Conservation (phyloP, 2,113 vertebrate genomes). For the Mormyrus lacerda region DNA sequence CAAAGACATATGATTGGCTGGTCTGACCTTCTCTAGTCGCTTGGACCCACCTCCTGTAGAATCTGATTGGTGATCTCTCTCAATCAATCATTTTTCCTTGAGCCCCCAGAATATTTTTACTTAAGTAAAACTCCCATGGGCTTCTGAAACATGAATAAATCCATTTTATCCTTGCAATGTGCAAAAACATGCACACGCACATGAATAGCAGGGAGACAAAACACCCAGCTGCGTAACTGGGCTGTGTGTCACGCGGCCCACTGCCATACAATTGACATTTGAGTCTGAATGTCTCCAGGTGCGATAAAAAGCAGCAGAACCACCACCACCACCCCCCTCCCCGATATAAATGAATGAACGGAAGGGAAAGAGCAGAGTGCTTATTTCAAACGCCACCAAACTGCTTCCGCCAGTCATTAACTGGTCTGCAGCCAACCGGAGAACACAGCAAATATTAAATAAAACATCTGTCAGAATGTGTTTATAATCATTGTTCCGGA, state of each 20-base stretch:
- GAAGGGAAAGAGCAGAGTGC: background rate
- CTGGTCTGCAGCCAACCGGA: background rate
- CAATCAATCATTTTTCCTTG: too few relatives aligned
- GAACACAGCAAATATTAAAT: background rate
- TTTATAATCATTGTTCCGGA: constrained; percentile 1
- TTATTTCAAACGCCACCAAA: background rate
- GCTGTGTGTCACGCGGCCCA: background rate
- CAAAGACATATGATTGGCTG: too few relatives aligned
- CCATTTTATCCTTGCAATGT: background rate
- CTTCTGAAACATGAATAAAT: background rate
- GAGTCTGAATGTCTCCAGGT: background rate
- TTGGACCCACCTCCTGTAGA: too few relatives aligned
- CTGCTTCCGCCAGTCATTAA: background rate
- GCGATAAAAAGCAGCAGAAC: background rate
- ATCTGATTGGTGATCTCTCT: too few relatives aligned
- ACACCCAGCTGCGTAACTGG: background rate
- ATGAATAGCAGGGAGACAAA: background rate
- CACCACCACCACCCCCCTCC: background rate
- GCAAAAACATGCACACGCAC: background rate
- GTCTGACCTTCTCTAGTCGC: too few relatives aligned
- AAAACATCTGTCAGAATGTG: background rate
- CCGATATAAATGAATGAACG: background rate
- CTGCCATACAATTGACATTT: background rate
- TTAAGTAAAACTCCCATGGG: too few relatives aligned
- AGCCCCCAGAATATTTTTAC: too few relatives aligned